A percentile compares a stretch with the other conserved stretches of the same genome.
Conservation (phyloP, 2,113 vertebrate genomes). For the Grammomys surdaster region DNA sequence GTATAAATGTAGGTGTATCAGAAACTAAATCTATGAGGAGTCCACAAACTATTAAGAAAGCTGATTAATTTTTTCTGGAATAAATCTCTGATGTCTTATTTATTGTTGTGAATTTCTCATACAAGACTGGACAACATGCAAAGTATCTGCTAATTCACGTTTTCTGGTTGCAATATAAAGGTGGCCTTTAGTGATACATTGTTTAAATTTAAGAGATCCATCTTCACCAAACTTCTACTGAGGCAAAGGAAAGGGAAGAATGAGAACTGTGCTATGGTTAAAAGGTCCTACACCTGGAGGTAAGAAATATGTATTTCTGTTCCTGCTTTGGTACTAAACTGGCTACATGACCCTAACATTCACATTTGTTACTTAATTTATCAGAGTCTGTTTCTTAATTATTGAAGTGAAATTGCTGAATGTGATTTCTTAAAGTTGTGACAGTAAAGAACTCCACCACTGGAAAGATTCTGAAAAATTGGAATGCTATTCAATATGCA, state of each 20-base stretch:
- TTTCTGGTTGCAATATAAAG: constrained; percentile 19
- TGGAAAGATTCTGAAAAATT: constrained; percentile 26
- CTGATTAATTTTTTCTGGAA: constrained; percentile 26
- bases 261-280: not conserved
- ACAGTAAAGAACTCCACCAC: not conserved
- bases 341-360: not conserved
- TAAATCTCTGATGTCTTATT: constrained; percentile 47
- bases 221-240: constrained; percentile 1
- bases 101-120: constrained; percentile 62
- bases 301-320: not conserved
- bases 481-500: not conserved
- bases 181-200: constrained; percentile 12
- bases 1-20: not conserved
- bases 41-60: not conserved
- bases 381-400: not conserved
- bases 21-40: not conserved
- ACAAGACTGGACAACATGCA: constrained; percentile 19
- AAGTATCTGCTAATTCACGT: constrained; percentile 15
- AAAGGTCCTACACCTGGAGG: constrained; percentile 21
- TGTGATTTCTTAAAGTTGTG: constrained; percentile 15
- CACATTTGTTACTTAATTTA: constrained; percentile 47
- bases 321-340: constrained; percentile 1
- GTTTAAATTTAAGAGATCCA: not conserved
- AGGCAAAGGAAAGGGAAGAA: constrained; percentile 41
- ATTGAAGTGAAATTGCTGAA: not conserved